These are phyloP conservation scores for Micrasema minimum DNA, from an alignment of 1,140 invertebrate genomes.

Conservation along the genomic window DNA sequence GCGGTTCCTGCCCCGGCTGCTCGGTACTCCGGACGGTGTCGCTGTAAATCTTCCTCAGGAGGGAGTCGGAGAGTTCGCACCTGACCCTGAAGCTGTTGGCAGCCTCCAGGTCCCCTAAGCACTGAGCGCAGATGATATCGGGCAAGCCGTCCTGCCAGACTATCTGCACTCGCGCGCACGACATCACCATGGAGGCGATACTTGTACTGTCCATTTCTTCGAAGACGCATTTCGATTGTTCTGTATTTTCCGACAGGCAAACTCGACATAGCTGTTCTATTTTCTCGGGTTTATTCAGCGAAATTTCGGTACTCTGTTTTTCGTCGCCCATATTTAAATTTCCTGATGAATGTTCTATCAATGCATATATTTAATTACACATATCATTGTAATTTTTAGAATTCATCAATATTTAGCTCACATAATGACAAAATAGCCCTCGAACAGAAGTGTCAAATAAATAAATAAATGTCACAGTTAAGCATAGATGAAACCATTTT, in stretches of 20 bases:
- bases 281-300: neutral
- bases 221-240: conserved; percentile 1
- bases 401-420: no score
- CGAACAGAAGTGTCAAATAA: no score
- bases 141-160: conserved; percentile 19
- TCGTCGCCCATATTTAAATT: neutral
- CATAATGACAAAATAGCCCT: no score
- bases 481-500: no score
- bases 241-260: neutral
- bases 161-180: conserved; percentile 15
- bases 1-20: neutral
- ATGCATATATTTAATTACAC: no score
- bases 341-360: no score
- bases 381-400: no score
- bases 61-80: conserved; percentile 17
- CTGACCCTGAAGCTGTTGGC: conserved; percentile 23
- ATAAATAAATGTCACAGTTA: no score
- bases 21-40: neutral
- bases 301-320: neutral
- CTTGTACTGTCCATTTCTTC: neutral
- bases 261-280: neutral
- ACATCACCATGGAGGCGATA: neutral
- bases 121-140: conserved; percentile 22
- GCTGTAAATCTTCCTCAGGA: conserved; percentile 9
- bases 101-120: conserved; percentile 11